These are phyloP conservation scores for Xenopus borealis DNA, from an alignment of 2,113 vertebrate genomes.

Conservation along the genomic window DNA sequence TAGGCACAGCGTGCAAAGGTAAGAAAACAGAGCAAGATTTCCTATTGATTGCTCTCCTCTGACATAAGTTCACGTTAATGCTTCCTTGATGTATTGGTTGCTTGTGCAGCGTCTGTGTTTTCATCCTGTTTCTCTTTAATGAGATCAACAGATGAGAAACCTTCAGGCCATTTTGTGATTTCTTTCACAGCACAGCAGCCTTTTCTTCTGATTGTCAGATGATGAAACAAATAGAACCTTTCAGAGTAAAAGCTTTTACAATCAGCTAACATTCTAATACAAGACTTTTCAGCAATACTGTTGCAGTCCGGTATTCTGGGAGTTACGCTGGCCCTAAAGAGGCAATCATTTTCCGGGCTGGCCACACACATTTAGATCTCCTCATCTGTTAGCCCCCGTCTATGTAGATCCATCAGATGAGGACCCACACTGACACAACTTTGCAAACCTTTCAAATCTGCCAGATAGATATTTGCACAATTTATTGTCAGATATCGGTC, in stretches of 20 bases:
- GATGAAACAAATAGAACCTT: neutral
- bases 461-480: no score
- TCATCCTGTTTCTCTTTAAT: constrained; percentile 38
- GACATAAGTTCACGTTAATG: constrained; percentile 10
- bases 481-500: no score
- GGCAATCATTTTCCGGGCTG: no score
- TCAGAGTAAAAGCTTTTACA: neutral
- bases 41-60: constrained; percentile 32
- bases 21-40: constrained; percentile 8
- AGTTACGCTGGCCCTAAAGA: no score
- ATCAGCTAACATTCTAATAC: neutral
- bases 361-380: no score
- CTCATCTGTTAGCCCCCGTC: no score
- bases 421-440: no score
- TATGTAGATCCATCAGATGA: no score
- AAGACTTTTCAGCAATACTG: no score
- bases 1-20: constrained; percentile 10
- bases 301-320: no score
- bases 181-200: constrained; percentile 5
- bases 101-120: constrained; percentile 16
- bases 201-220: neutral
- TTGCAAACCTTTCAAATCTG: no score
- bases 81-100: constrained; percentile 9
- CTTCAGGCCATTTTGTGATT: constrained; percentile 11
- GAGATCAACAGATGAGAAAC: constrained; percentile 28